Conservation (phyloP, 2,113 vertebrate species). For the Orthonyx spaldingii region DNA sequence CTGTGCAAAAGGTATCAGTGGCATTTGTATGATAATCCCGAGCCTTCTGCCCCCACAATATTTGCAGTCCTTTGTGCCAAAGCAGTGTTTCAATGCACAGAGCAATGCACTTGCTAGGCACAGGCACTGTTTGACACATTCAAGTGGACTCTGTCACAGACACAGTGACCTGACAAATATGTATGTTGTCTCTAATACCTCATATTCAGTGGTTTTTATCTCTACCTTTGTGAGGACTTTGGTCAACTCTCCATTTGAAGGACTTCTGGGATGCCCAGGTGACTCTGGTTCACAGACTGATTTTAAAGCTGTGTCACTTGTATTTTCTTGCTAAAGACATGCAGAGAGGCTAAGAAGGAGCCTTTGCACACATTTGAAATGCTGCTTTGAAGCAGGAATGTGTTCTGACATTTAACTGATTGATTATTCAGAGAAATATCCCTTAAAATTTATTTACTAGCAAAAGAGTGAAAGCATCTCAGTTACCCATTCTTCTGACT, state of each 20-base stretch:
- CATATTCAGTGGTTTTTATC: conserved; percentile 49
- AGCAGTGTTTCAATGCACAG: neutral
- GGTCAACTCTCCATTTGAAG: conserved; percentile 48
- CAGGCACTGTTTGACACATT: neutral
- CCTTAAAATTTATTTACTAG: neutral
- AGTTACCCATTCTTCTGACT: neutral
- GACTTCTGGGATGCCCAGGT: neutral
- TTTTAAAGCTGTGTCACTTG: conserved; percentile 44
- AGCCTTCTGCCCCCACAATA: neutral
- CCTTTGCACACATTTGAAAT: conserved; percentile 31
- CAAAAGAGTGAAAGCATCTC: neutral
- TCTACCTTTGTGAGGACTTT: conserved; percentile 39
- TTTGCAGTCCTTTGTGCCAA: neutral
- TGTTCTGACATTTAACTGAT: conserved; percentile 48
- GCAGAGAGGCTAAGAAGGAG: conserved; percentile 3
- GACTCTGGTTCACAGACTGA: conserved; percentile 18
- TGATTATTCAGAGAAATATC: neutral
- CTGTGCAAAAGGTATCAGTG: neutral
- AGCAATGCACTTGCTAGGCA: neutral
- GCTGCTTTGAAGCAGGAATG: conserved; percentile 22
- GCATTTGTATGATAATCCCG: neutral
- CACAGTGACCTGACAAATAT: neutral
- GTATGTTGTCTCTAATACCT: conserved; percentile 9
- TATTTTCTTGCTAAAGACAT: conserved; percentile 48
- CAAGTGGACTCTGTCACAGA: conserved; percentile 1